These are phyloP conservation scores for Caenorhabditis wallacei DNA, from an alignment of 2,888 invertebrate genomes.

Conservation along the genomic window DNA sequence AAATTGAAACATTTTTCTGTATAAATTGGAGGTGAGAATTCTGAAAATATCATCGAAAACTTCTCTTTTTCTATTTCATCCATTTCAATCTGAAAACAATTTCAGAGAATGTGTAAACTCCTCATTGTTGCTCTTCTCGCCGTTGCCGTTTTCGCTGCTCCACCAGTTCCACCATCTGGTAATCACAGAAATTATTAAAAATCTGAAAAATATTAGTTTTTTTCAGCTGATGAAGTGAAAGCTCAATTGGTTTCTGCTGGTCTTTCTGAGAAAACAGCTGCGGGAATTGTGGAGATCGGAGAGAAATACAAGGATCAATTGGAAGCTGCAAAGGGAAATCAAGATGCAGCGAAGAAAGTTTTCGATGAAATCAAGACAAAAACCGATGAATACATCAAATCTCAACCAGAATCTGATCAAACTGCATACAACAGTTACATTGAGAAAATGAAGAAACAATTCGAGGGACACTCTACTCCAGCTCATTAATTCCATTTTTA, in stretches of 20 bases:
- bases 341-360: slow-evolving; percentile 28
- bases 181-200: background rate
- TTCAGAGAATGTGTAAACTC: slow-evolving; percentile 38
- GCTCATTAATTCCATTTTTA: slow-evolving; percentile 25
- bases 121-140: slow-evolving; percentile 40
- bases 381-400: slow-evolving; percentile 48
- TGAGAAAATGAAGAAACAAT: slow-evolving; percentile 43
- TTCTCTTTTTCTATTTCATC: background rate
- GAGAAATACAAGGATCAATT: slow-evolving; percentile 50
- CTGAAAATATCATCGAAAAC: slow-evolving; percentile 15
- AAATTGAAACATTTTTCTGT: slow-evolving; percentile 11
- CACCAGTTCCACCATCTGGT: slow-evolving; percentile 41
- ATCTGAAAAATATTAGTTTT: too few relatives aligned
- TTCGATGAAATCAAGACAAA: slow-evolving; percentile 46
- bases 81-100: background rate
- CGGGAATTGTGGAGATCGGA: slow-evolving; percentile 27
- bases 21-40: slow-evolving; percentile 13
- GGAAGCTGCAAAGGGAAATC: slow-evolving; percentile 23
- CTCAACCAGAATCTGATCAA: slow-evolving; percentile 42
- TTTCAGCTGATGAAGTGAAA: slow-evolving; percentile 43
- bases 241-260: slow-evolving; percentile 37
- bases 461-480: slow-evolving; percentile 33
- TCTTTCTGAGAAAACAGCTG: slow-evolving; percentile 23
- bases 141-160: slow-evolving; percentile 29
- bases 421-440: slow-evolving; percentile 34